Conservation (phyloP, 2,113 vertebrate species). For the Melanerpes formicivorus region DNA sequence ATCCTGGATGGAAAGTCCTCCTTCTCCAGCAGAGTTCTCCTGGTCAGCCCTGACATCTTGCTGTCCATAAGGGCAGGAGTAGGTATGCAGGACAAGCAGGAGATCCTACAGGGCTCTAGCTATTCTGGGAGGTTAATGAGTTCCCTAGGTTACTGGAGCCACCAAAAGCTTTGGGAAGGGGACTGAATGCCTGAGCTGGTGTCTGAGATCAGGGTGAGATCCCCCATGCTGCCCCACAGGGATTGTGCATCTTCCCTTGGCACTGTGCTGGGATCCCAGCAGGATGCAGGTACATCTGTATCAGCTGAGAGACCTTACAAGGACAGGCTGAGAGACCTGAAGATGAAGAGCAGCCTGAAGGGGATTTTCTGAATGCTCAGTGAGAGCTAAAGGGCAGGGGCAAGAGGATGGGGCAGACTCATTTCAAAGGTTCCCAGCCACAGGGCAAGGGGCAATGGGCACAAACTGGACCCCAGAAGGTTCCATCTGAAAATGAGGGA, state of each 20-base stretch:
- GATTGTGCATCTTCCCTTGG: accelerated
- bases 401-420: background rate
- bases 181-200: background rate
- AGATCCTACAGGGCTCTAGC: background rate
- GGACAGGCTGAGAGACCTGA: background rate
- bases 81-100: background rate
- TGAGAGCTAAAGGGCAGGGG: background rate
- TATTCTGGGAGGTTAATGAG: background rate
- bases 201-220: background rate
- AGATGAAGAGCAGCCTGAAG: background rate
- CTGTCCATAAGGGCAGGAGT: background rate
- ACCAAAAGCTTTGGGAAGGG: background rate
- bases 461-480: background rate
- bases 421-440: background rate
- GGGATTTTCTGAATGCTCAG: background rate
- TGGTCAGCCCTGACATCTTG: accelerated
- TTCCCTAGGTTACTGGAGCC: background rate
- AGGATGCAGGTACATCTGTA: background rate
- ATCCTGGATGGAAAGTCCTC: background rate
- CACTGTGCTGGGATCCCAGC: background rate
- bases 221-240: accelerated
- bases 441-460: background rate
- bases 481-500: background rate
- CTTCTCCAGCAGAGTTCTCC: background rate
- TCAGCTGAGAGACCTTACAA: background rate